Conservation (phyloP, 2,797 vertebrate species). For the Onychomys arenicola region DNA sequence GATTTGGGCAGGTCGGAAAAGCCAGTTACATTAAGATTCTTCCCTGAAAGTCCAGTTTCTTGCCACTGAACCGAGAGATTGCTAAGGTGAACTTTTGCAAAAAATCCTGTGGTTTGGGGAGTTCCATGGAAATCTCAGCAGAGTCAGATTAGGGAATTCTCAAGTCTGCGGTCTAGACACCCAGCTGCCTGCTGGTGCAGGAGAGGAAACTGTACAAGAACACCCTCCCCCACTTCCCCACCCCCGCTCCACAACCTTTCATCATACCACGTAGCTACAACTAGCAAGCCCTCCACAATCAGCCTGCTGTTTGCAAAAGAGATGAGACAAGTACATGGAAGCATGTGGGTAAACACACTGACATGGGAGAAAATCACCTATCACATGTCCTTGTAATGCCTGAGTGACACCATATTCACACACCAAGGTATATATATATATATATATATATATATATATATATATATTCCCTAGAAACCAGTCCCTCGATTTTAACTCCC, state of each 20-base stretch:
- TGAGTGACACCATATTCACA: background rate
- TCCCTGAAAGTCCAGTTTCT: slow-evolving; percentile 53
- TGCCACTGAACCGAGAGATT: slow-evolving; percentile 24
- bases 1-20: slow-evolving; percentile 55
- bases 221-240: no score
- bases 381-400: background rate
- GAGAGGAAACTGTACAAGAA: background rate
- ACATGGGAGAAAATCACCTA: background rate
- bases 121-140: background rate
- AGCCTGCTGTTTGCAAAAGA: background rate
- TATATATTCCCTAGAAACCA: background rate
- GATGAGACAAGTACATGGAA: accelerated
- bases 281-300: background rate
- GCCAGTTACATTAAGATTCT: background rate
- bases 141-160: background rate
- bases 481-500: background rate
- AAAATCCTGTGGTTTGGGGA: background rate
- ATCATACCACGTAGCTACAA: accelerated
- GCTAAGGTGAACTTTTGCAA: slow-evolving; percentile 60
- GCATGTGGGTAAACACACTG: background rate
- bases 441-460: no score
- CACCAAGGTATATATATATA: no score
- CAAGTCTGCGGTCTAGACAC: background rate
- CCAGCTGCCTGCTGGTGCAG: background rate
- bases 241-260: no score